A percentile compares a stretch with the other conserved stretches of the same genome.
Conservation (phyloP, 2,888 invertebrate species). For the Ischnus inquisitorius region DNA sequence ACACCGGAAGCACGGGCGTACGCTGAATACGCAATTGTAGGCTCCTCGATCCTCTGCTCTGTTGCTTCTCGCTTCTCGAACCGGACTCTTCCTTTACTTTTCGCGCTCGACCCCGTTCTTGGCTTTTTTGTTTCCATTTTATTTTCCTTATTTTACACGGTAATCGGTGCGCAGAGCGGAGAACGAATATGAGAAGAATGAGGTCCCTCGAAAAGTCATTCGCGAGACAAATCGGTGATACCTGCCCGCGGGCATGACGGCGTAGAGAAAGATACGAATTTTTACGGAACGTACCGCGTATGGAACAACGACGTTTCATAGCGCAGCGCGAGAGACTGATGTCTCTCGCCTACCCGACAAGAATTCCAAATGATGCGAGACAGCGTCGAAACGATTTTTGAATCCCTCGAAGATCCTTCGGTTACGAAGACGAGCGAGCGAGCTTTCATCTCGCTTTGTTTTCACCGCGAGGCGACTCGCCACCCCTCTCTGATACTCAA, state of each 20-base stretch:
- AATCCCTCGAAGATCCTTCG: slow-evolving; percentile 74
- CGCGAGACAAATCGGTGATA: slow-evolving; percentile 79
- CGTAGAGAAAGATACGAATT: slow-evolving; percentile 40
- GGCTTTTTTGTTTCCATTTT: slow-evolving; percentile 21
- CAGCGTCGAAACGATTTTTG: slow-evolving; percentile 80
- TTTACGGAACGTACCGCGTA: slow-evolving; percentile 30
- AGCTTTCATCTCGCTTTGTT: slow-evolving; percentile 43
- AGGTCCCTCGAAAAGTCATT: slow-evolving; percentile 73
- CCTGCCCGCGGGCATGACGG: slow-evolving; percentile 72
- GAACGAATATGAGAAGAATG: not conserved
- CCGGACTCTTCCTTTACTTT: slow-evolving; percentile 77
- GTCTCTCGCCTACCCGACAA: slow-evolving; percentile 75
- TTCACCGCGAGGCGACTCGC: not conserved
- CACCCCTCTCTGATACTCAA: slow-evolving; percentile 4
- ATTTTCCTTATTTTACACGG: slow-evolving; percentile 39
- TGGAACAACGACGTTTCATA: not conserved
- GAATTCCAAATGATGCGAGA: slow-evolving; percentile 79
- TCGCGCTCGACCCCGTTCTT: slow-evolving; percentile 65
- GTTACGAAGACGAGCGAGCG: slow-evolving; percentile 37
- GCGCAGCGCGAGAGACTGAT: slow-evolving; percentile 59
- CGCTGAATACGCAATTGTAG: slow-evolving; percentile 84
- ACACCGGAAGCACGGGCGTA: slow-evolving; percentile 77
- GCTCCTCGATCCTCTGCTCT: slow-evolving; percentile 64
- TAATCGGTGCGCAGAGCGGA: not conserved
- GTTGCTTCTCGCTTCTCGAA: slow-evolving; percentile 38